Percentiles rank a stretch among this genome's conserved stretches.
Evolutionary conservation across 1,140 invertebrate species (phyloP).

Genomic region (Ctenoplectra terminalis): DNA sequence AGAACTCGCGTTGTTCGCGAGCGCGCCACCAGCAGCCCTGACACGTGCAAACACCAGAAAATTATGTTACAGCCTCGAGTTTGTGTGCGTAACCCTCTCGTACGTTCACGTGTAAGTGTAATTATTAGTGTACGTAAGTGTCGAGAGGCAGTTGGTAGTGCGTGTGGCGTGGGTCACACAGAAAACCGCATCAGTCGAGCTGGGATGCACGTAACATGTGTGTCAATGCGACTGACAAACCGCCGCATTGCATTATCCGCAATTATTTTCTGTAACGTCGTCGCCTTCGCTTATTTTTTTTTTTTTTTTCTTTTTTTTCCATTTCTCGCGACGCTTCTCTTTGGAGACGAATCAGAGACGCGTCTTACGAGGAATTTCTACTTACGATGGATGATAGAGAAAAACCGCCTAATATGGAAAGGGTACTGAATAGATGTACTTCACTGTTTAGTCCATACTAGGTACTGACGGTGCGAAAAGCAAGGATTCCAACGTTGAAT

Average conservation of each 20-base stretch:
- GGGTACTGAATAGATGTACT: too few relatives aligned
- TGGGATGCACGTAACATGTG: conserved; percentile 53
- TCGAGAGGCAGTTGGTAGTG: too few relatives aligned
- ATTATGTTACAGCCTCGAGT: conserved; percentile 45
- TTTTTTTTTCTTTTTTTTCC: not conserved
- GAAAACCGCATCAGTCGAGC: conserved; percentile 46
- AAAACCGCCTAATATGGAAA: too few relatives aligned
- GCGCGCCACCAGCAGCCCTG: conserved; percentile 34
- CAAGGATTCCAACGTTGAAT: too few relatives aligned
- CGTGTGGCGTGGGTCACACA: conserved; percentile 26
- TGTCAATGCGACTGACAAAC: conserved; percentile 49
- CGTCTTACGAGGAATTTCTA: too few relatives aligned
- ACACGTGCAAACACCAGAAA: conserved; percentile 49
- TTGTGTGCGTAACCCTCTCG: conserved; percentile 11
- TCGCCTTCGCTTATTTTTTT: not conserved
- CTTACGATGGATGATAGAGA: too few relatives aligned
- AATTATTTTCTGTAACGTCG: conserved; percentile 50
- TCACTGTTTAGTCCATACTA: too few relatives aligned
- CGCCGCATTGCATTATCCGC: conserved; percentile 39
- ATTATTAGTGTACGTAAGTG: too few relatives aligned
- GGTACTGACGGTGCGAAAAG: too few relatives aligned
- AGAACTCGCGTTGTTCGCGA: not conserved
- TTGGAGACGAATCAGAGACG: too few relatives aligned
- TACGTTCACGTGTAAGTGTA: not conserved
- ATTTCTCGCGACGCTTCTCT: too few relatives aligned